phyloP scores from a whole-genome alignment of 2,888 invertebrate genomes.

The Mythimna lalbum region DNA sequence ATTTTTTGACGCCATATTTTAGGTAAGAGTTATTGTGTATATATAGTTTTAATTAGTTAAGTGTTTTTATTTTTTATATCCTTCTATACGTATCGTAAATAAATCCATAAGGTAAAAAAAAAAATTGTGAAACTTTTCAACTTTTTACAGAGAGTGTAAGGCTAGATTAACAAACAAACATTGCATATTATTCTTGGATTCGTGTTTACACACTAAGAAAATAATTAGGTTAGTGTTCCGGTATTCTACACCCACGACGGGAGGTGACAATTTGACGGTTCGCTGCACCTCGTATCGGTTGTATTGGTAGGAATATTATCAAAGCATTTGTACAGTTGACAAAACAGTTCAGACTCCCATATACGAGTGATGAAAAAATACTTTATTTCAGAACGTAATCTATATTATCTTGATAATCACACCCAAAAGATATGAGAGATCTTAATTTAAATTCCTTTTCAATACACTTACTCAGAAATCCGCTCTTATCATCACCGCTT shows the following conservation, averaged over 20 bases:
- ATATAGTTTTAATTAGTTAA: too few species aligned
- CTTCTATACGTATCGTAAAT: too few species aligned
- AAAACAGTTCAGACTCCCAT: not conserved
- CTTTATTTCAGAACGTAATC: not conserved
- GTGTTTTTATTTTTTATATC: too few species aligned
- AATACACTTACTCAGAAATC: too few species aligned
- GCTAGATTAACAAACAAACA: constrained; percentile 1
- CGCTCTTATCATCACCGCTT: too few species aligned
- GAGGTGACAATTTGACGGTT: constrained; percentile 22
- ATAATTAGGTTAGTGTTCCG: constrained; percentile 18
- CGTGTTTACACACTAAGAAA: constrained; percentile 1
- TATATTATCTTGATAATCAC: not conserved
- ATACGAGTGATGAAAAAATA: too few species aligned
- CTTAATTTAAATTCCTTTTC: too few species aligned
- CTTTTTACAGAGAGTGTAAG: not conserved
- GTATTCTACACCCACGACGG: constrained; percentile 5
- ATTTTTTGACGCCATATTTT: too few species aligned
- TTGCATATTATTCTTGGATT: not conserved
- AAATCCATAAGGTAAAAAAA: too few species aligned
- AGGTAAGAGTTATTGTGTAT: too few species aligned
- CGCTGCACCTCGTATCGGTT: constrained; percentile 10
- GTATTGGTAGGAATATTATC: constrained; percentile 11
- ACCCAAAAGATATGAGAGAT: too few species aligned
- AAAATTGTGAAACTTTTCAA: too few species aligned
- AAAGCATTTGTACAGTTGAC: constrained; percentile 15